Evolutionary conservation across 2,888 invertebrate species (phyloP).

Genomic region (Philhelius pedissequus): DNA sequence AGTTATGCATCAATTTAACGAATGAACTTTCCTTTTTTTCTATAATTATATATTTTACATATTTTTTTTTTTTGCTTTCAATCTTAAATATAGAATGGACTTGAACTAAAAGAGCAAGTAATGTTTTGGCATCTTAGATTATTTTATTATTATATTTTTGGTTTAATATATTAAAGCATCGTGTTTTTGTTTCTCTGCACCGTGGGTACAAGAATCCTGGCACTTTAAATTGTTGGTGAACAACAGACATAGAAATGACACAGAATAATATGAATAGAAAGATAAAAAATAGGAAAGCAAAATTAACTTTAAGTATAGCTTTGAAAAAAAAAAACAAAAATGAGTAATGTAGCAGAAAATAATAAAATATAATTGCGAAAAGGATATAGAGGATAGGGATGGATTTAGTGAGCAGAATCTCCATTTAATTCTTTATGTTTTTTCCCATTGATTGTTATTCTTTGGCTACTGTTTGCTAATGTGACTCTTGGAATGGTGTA

Average conservation of each 20-base stretch:
- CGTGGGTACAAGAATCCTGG: constrained; percentile 48
- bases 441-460: constrained; percentile 51
- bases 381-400: constrained; percentile 32
- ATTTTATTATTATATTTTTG: constrained; percentile 15
- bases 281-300: not conserved
- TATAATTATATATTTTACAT: too few species aligned
- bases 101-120: too few species aligned
- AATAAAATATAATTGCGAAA: constrained; percentile 41
- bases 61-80: too few species aligned
- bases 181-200: constrained; percentile 34
- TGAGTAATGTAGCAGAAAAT: constrained; percentile 10
- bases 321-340: constrained; percentile 12
- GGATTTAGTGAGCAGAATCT: constrained; percentile 70
- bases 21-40: too few species aligned
- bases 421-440: constrained; percentile 23
- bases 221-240: constrained; percentile 53
- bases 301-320: not conserved
- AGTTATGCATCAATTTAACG: too few species aligned
- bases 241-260: constrained; percentile 27
- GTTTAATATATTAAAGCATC: constrained; percentile 56
- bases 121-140: constrained; percentile 48
- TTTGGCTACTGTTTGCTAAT: constrained; percentile 44
- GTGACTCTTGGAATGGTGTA: constrained; percentile 65
- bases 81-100: too few species aligned
- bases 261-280: constrained; percentile 30